Conservation (phyloP, 2,888 invertebrate species). For the Molanna angustata region DNA sequence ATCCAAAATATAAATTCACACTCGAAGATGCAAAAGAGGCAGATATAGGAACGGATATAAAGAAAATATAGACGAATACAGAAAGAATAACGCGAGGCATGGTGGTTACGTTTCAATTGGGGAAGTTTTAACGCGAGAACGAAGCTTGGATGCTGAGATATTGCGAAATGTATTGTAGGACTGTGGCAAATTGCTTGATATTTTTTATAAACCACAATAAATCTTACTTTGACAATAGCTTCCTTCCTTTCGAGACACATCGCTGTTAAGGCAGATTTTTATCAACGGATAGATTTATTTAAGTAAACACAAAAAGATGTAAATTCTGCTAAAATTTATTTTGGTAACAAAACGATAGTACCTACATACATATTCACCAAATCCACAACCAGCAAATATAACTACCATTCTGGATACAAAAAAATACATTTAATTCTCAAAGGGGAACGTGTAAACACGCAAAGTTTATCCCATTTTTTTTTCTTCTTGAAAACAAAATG, state of each 20-base stretch:
- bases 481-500: too few species aligned
- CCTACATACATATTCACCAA: too few species aligned
- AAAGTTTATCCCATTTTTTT: too few species aligned
- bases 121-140: constrained; percentile 8
- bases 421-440: too few species aligned
- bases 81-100: constrained; percentile 8
- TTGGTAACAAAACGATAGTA: too few species aligned
- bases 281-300: too few species aligned
- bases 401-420: too few species aligned
- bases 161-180: constrained; percentile 12
- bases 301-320: too few species aligned
- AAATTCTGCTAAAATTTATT: too few species aligned
- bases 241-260: background rate
- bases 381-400: too few species aligned
- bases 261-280: background rate
- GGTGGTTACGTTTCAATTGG: constrained; percentile 20
- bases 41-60: constrained; percentile 25
- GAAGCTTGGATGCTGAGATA: constrained; percentile 12
- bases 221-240: background rate
- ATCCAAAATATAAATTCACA: constrained; percentile 33
- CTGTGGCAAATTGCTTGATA: constrained; percentile 14
- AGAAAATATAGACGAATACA: constrained; percentile 11
- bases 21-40: constrained; percentile 28
- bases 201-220: background rate
- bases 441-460: too few species aligned